A percentile compares a stretch with the other conserved stretches of the same genome.
Evolutionary conservation across 2,113 vertebrate species (phyloP).

Genomic region (Marmota monax): DNA sequence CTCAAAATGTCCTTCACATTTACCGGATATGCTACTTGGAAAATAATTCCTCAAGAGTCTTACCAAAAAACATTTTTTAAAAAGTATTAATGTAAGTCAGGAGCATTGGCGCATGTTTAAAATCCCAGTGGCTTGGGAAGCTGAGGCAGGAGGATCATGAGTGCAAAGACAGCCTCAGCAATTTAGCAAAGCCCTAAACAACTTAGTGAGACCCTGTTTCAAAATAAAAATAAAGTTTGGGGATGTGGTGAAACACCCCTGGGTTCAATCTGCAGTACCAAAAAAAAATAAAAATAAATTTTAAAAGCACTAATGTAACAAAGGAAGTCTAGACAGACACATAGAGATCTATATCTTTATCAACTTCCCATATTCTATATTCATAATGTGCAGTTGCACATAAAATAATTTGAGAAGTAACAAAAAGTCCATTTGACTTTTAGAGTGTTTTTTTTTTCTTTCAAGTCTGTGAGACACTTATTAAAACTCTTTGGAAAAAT

Average conservation of each 20-base stretch:
- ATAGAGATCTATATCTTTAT: background rate
- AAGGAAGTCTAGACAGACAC: background rate
- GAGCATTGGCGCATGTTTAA: too few species aligned
- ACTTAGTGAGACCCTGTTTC: too few species aligned
- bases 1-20: background rate
- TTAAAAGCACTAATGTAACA: background rate
- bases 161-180: too few species aligned
- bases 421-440: background rate
- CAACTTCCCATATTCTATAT: background rate
- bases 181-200: too few species aligned
- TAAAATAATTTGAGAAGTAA: background rate
- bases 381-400: background rate
- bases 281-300: background rate
- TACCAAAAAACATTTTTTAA: background rate
- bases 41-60: background rate
- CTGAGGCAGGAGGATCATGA: too few species aligned
- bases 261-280: too few species aligned
- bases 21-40: background rate
- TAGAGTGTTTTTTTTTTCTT: background rate
- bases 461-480: background rate
- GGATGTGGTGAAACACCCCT: too few species aligned
- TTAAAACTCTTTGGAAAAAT: background rate
- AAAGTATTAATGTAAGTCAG: background rate
- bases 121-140: too few species aligned
- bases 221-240: too few species aligned